Evolutionary conservation across 1,140 invertebrate genomes (phyloP).

Genomic region (Forficula auricularia): DNA sequence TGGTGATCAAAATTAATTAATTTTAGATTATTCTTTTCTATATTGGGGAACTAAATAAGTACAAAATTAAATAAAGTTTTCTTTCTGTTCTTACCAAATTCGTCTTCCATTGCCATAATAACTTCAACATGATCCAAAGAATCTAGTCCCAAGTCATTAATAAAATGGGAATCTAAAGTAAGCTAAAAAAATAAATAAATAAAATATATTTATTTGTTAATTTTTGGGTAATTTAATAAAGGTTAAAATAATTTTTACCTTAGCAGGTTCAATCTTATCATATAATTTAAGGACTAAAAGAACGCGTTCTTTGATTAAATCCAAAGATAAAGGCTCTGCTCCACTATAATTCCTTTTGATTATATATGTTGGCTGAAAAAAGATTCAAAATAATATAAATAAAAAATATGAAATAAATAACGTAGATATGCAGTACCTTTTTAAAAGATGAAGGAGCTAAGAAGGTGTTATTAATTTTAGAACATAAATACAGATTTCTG

Average conservation of each 20-base stretch:
- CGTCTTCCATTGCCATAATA: conserved; percentile 99
- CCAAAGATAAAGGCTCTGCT: conserved; percentile 54
- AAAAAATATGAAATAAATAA: conserved; percentile 6
- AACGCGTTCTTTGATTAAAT: conserved; percentile 71
- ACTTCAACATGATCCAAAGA: conserved; percentile 97
- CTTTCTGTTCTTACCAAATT: conserved; percentile 61
- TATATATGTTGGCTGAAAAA: conserved; percentile 43
- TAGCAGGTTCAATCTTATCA: conserved; percentile 85
- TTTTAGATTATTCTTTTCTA: too few relatives aligned
- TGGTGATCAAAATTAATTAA: too few relatives aligned
- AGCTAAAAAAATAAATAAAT: conserved; percentile 45
- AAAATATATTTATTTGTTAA: not conserved
- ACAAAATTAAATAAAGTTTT: too few relatives aligned
- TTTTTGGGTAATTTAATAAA: not conserved
- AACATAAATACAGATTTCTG: too few relatives aligned
- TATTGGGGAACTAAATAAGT: too few relatives aligned
- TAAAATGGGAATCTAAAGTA: conserved; percentile 80
- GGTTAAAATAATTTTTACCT: conserved; percentile 41
- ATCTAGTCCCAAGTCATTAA: conserved; percentile 91
- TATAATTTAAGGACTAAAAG: conserved; percentile 85
- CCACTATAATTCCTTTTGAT: conserved; percentile 50
- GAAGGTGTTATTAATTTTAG: too few relatives aligned
- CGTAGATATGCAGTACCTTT: too few relatives aligned
- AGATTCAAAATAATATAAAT: conserved; percentile 24
- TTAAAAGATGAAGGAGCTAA: too few relatives aligned